These are phyloP conservation scores for Ceratosolen fusciceps DNA, from an alignment of 1,140 invertebrate genomes.

Conservation along the genomic window DNA sequence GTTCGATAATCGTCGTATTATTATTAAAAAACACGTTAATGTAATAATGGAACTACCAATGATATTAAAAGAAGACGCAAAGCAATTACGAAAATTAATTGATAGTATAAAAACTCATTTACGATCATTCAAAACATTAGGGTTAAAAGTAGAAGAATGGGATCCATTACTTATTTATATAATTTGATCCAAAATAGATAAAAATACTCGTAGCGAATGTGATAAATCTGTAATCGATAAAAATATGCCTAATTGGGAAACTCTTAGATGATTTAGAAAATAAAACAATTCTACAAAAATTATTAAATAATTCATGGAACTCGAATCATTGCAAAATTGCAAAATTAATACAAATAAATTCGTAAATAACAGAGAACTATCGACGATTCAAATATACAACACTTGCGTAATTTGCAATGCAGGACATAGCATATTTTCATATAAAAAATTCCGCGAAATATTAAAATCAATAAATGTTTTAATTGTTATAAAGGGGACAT, in stretches of 20 bases:
- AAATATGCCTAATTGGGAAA: no score
- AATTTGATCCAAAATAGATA: not conserved
- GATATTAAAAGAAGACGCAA: not conserved
- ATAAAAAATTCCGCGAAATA: not conserved
- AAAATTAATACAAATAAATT: not conserved
- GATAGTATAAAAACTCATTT: conserved; percentile 1
- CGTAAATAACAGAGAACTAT: not conserved
- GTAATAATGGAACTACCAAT: not conserved
- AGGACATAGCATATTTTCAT: not conserved
- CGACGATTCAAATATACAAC: not conserved
- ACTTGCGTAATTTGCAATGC: not conserved
- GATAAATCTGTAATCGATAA: not conserved
- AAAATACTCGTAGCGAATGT: not conserved
- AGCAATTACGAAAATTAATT: not conserved
- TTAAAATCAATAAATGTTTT: not conserved
- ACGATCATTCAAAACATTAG: not conserved
- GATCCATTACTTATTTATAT: not conserved
- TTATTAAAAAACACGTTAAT: not conserved
- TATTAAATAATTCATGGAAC: not conserved
- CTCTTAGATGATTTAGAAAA: no score
- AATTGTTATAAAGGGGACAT: not conserved
- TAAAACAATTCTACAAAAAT: no score
- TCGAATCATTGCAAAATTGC: conserved; percentile 48
- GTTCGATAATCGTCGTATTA: not conserved
- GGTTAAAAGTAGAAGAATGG: not conserved